These are phyloP conservation scores for Chorisops tibialis DNA, from an alignment of 2,888 invertebrate species.

Conservation along the genomic window DNA sequence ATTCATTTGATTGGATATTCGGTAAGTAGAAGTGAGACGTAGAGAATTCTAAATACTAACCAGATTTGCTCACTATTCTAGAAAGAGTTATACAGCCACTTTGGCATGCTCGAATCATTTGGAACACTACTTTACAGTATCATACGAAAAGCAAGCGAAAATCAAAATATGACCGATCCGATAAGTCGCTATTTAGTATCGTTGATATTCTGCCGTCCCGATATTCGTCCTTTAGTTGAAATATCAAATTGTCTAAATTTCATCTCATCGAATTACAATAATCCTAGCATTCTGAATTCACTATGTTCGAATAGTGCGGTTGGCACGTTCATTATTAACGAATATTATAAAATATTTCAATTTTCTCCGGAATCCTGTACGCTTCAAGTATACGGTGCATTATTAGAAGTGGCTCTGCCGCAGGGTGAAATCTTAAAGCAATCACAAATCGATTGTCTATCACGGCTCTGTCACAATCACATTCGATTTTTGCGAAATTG, in stretches of 20 bases:
- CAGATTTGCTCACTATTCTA: constrained; percentile 18
- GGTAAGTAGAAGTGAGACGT: constrained; percentile 14
- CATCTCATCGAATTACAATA: constrained; percentile 10
- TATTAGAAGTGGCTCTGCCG: constrained; percentile 27
- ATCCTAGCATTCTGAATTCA: constrained; percentile 8
- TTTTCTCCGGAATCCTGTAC: constrained; percentile 29
- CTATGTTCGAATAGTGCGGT: constrained; percentile 22
- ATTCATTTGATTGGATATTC: constrained; percentile 30
- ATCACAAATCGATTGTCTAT: constrained; percentile 22
- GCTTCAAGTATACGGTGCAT: constrained; percentile 30
- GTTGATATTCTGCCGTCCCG: constrained; percentile 29
- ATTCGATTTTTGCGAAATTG: constrained; percentile 25
- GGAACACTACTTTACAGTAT: constrained; percentile 4
- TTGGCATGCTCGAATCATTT: constrained; percentile 28
- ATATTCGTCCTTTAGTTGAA: constrained; percentile 13
- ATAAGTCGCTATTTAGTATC: constrained; percentile 25
- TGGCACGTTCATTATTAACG: constrained; percentile 22
- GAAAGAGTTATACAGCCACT: constrained; percentile 27
- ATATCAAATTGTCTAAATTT: constrained; percentile 14
- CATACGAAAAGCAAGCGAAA: neutral
- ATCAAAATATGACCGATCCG: neutral
- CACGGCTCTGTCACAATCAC: constrained; percentile 25
- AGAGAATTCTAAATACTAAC: neutral
- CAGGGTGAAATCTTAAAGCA: constrained; percentile 20
- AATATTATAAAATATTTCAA: constrained; percentile 32